Evolutionary conservation across 2,888 invertebrate species (phyloP).

Genomic region (Acleris emargana): DNA sequence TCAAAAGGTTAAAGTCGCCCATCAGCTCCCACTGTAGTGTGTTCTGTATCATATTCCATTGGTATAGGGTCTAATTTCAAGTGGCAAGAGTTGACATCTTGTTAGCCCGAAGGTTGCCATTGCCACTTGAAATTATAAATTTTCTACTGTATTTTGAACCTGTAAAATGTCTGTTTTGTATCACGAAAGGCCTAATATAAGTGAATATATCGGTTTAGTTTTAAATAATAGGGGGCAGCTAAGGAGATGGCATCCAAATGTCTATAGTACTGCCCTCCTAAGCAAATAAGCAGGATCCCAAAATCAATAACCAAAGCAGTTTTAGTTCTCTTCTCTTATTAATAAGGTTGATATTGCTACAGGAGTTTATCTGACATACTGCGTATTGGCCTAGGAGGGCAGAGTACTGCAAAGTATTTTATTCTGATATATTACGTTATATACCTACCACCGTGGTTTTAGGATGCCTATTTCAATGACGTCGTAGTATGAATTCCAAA

Average conservation of each 20-base stretch:
- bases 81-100: background rate
- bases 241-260: background rate
- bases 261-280: background rate
- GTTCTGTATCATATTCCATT: slow-evolving; percentile 8
- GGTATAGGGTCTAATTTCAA: slow-evolving; percentile 7
- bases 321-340: too few relatives aligned
- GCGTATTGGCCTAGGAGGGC: too few relatives aligned
- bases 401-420: too few relatives aligned
- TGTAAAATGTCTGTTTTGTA: slow-evolving; percentile 10
- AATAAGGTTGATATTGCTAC: too few relatives aligned
- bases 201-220: slow-evolving; percentile 26
- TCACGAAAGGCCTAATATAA: slow-evolving; percentile 27
- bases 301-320: too few relatives aligned
- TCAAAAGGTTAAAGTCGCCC: background rate
- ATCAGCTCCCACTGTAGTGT: slow-evolving; percentile 1
- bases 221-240: background rate
- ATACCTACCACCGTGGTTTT: too few relatives aligned
- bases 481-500: too few relatives aligned
- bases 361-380: too few relatives aligned
- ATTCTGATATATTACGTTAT: too few relatives aligned
- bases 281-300: too few relatives aligned
- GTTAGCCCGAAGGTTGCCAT: too few relatives aligned
- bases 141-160: background rate
- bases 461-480: too few relatives aligned
- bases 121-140: background rate